These are phyloP conservation scores for Carassius auratus DNA, from an alignment of 2,113 vertebrate species.

Conservation along the genomic window DNA sequence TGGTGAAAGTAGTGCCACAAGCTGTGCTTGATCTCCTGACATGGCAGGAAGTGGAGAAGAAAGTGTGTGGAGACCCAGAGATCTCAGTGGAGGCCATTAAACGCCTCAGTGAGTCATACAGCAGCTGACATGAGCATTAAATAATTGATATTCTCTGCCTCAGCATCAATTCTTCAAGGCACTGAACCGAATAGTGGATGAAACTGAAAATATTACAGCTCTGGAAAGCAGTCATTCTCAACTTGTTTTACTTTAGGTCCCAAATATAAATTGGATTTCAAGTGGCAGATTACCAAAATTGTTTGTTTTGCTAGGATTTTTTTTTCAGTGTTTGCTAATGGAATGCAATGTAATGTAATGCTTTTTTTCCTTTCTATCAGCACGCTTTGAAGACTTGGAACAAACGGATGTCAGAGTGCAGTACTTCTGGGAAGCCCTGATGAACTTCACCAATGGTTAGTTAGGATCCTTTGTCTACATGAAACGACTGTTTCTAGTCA, in stretches of 20 bases:
- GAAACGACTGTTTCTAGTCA: background rate
- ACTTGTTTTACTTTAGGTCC: background rate
- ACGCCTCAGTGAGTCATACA: conserved; percentile 80
- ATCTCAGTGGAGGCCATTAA: conserved; percentile 95
- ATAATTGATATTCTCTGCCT: conserved; percentile 10
- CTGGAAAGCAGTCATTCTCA: background rate
- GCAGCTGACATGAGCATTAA: conserved; percentile 1
- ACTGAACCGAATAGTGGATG: background rate
- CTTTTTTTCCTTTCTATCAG: conserved; percentile 67
- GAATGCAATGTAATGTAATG: background rate
- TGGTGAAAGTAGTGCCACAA: conserved; percentile 95
- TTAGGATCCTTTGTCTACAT: background rate
- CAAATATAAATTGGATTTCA: background rate
- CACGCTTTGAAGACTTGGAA: conserved; percentile 93
- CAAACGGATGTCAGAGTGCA: conserved; percentile 87
- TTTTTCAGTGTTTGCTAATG: background rate
- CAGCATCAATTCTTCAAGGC: background rate
- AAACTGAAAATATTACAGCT: background rate
- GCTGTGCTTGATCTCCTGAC: conserved; percentile 95
- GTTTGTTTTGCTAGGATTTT: background rate
- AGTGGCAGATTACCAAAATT: background rate
- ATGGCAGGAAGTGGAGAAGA: conserved; percentile 97
- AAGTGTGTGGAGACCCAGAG: conserved; percentile 95
- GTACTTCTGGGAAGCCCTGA: conserved; percentile 95
- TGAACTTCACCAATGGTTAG: conserved; percentile 95